Conservation (phyloP, 2,888 invertebrate species). For the Drosophila pullipes region DNA sequence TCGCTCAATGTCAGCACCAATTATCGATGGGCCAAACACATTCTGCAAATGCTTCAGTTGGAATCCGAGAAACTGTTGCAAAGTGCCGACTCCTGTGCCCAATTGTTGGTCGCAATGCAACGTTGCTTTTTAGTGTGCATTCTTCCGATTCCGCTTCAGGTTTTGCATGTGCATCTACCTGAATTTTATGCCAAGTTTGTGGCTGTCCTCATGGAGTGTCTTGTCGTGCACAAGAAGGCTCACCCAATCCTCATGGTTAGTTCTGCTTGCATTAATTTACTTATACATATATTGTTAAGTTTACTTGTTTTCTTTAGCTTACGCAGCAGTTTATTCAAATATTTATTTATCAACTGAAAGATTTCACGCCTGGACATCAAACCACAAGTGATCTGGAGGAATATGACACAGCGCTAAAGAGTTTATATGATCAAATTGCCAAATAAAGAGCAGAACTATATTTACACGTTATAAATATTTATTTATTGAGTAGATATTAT, state of each 20-base stretch:
- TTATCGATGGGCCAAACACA: constrained; percentile 83
- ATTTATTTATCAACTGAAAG: constrained; percentile 67
- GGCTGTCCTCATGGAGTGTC: constrained; percentile 73
- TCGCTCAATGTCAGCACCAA: constrained; percentile 70
- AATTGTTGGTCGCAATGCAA: constrained; percentile 73
- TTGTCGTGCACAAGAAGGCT: constrained; percentile 60
- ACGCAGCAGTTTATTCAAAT: constrained; percentile 60
- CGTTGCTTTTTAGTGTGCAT: constrained; percentile 81
- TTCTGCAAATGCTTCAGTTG: constrained; percentile 78
- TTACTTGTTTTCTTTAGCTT: constrained; percentile 43
- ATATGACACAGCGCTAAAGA: constrained; percentile 50
- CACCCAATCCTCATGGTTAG: constrained; percentile 61
- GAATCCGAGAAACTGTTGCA: constrained; percentile 80
- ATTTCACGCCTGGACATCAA: constrained; percentile 1
- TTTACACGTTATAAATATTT: background rate
- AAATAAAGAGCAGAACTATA: background rate
- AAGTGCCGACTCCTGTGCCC: constrained; percentile 50
- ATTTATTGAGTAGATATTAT: background rate
- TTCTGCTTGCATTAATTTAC: background rate
- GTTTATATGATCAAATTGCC: constrained; percentile 28
- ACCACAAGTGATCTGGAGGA: constrained; percentile 31
- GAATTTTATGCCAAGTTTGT: constrained; percentile 81
- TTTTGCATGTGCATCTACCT: constrained; percentile 69
- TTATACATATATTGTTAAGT: background rate
- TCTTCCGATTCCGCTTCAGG: constrained; percentile 72